phyloP scores from a whole-genome alignment of 2,797 vertebrate species.

The Tokudaia muenninki region DNA sequence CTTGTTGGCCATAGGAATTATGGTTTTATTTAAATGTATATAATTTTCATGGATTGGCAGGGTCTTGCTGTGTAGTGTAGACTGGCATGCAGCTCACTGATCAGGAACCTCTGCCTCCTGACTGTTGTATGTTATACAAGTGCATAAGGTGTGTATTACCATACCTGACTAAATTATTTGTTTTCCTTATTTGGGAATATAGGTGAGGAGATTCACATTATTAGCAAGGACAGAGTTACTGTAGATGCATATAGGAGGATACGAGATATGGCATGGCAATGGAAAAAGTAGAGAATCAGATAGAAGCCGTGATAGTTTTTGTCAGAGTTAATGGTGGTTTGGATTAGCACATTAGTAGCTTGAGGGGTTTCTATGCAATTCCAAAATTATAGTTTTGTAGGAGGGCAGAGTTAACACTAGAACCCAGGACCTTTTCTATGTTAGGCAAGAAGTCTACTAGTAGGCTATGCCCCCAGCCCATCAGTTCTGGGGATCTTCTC shows the following conservation, averaged over 20 bases:
- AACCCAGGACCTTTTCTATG: not conserved
- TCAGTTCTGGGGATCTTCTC: constrained; percentile 41
- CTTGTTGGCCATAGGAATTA: not conserved
- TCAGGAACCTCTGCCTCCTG: not conserved
- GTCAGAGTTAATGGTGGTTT: not conserved
- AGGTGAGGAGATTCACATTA: not conserved
- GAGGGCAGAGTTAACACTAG: not conserved
- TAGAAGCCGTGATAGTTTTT: not conserved
- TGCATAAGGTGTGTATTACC: not conserved
- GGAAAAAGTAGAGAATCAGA: not conserved
- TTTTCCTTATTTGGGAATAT: not conserved
- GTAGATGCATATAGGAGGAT: not conserved
- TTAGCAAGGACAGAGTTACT: not conserved
- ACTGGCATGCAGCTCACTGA: not conserved
- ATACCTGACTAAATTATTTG: not conserved
- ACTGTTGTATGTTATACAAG: not conserved
- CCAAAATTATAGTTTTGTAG: not conserved
- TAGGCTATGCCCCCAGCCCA: not conserved
- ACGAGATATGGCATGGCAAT: not conserved
- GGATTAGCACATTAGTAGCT: not conserved
- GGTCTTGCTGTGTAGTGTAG: not conserved
- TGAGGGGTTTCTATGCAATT: not conserved
- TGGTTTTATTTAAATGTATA: constrained; percentile 30
- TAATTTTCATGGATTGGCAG: not conserved
- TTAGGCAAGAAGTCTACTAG: not conserved